A percentile compares a stretch with the other conserved stretches of the same genome.
Conservation (phyloP, 2,888 invertebrate species). For the Nemoura dubitans region DNA sequence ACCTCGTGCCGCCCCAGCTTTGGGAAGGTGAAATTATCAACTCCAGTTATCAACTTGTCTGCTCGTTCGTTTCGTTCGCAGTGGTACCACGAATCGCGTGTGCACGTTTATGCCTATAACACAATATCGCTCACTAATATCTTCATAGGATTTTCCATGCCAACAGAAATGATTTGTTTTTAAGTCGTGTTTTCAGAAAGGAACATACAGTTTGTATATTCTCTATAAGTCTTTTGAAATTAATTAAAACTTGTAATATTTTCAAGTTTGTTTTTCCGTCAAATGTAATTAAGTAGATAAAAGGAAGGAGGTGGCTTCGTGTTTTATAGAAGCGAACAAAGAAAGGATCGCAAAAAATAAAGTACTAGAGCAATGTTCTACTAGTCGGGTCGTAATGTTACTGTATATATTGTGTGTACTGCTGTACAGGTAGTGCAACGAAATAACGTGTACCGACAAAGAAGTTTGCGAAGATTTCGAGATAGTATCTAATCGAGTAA, state of each 20-base stretch:
- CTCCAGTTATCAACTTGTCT: too few species aligned
- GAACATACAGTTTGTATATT: neutral
- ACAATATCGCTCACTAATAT: neutral
- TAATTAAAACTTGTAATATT: slow-evolving; percentile 14
- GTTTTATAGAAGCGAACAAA: too few species aligned
- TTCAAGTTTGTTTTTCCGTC: slow-evolving; percentile 16
- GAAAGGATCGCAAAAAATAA: slow-evolving; percentile 15
- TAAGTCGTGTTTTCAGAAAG: neutral
- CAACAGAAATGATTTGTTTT: neutral
- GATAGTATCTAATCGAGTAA: slow-evolving; percentile 12
- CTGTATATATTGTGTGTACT: too few species aligned
- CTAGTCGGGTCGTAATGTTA: too few species aligned
- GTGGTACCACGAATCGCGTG: too few species aligned
- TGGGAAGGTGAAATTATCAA: too few species aligned
- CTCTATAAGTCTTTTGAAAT: neutral
- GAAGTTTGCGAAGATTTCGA: slow-evolving; percentile 17
- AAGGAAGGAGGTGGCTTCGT: neutral
- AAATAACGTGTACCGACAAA: slow-evolving; percentile 2
- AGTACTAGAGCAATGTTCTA: too few species aligned
- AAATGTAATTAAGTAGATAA: slow-evolving; percentile 10
- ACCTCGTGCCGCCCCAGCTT: too few species aligned
- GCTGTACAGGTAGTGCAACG: too few species aligned
- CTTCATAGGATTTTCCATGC: slow-evolving; percentile 15
- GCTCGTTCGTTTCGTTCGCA: too few species aligned
- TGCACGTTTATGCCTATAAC: too few species aligned